Percentiles rank a stretch among this genome's conserved stretches.
Evolutionary conservation across 2,888 invertebrate species (phyloP).

Genomic region (Brachyptera risi): DNA sequence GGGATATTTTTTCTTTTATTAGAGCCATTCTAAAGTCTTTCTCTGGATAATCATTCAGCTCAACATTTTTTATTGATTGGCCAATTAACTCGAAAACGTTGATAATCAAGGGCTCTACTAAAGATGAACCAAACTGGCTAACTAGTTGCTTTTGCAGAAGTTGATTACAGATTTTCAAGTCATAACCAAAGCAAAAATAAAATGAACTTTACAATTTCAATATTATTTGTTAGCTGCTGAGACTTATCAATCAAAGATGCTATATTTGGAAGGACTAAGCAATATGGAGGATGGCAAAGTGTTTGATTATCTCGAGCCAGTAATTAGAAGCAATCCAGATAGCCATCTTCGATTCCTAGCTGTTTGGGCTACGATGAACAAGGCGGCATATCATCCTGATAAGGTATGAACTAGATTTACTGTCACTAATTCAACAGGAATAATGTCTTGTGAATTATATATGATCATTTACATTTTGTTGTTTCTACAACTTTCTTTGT

Average conservation of each 20-base stretch:
- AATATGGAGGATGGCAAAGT: slow-evolving; percentile 59
- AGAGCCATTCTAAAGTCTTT: no score
- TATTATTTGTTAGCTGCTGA: slow-evolving; percentile 53
- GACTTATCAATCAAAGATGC: slow-evolving; percentile 62
- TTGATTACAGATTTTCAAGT: background rate
- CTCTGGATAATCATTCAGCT: no score
- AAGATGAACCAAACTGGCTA: no score
- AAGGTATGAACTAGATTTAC: slow-evolving; percentile 43
- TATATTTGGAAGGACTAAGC: slow-evolving; percentile 67
- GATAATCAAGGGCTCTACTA: no score
- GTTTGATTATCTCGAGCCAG: slow-evolving; percentile 50
- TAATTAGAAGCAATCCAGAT: slow-evolving; percentile 44
- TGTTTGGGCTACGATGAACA: slow-evolving; percentile 56
- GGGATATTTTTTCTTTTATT: no score
- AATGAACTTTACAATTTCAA: background rate
- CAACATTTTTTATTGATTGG: no score
- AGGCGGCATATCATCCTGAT: slow-evolving; percentile 50
- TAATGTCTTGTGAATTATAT: no score
- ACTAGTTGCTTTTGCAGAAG: background rate
- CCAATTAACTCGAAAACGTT: no score
- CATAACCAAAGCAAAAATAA: background rate
- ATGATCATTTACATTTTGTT: no score
- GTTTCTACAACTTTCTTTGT: no score
- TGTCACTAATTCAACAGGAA: no score
- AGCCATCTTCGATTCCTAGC: slow-evolving; percentile 65